Evolutionary conservation across 2,113 vertebrate species (phyloP).

Genomic region (Phyllostomus hastatus): DNA sequence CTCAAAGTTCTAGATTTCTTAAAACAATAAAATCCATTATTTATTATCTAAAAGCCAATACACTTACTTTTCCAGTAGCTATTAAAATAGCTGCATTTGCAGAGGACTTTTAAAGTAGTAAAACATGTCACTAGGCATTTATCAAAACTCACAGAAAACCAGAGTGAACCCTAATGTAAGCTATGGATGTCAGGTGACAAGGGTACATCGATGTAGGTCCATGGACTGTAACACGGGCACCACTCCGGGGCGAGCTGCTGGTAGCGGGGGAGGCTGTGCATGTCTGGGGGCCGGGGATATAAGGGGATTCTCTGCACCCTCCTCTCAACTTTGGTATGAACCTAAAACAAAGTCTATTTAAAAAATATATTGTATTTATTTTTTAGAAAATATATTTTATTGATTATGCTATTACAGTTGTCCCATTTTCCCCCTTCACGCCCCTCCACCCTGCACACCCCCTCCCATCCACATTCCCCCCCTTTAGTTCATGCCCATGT

Average conservation of each 20-base stretch:
- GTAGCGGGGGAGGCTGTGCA: neutral
- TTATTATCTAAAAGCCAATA: slow-evolving; percentile 10
- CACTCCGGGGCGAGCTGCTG: neutral
- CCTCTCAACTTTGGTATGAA: neutral
- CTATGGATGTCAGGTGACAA: neutral
- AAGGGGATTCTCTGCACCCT: neutral
- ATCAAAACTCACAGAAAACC: neutral
- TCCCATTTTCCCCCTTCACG: too few species aligned
- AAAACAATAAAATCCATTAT: neutral
- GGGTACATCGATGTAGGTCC: neutral
- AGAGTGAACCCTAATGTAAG: neutral
- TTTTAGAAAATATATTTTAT: too few species aligned
- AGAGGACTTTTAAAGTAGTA: neutral
- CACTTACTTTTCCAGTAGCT: neutral
- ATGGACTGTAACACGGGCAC: neutral
- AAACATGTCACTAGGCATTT: neutral
- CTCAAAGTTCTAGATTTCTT: neutral
- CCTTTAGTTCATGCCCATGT: too few species aligned
- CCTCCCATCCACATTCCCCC: too few species aligned
- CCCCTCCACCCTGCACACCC: too few species aligned
- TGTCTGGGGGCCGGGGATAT: neutral
- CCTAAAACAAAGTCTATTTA: neutral
- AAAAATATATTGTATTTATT: neutral
- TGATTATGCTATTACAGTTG: too few species aligned
- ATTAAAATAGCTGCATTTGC: neutral